Base-by-base conservation (phyloP, 2,888 invertebrate genomes). In the Amphipyra tragopoginis region DNA sequence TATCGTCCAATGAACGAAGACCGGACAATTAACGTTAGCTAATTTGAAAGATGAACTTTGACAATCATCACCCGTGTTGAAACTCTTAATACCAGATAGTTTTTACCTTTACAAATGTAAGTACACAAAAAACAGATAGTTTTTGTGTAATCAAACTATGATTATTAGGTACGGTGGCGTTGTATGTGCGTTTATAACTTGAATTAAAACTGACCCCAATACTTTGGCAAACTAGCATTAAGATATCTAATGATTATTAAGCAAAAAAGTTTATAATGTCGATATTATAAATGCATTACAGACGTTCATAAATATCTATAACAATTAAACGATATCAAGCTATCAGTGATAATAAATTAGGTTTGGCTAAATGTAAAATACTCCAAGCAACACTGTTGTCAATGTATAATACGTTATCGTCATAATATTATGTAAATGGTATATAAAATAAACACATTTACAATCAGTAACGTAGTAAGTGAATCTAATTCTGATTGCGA, bases 371-470 rank as follows among this genome's bases (percentile, higher is more conserved):
- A 21, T 21, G 21, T 21, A 21, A 21, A 21, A 63, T 54, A 62
- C 15, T 52, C 42, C 26, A 29, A 29, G 2, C 29, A 43, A 42
- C 33, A 26, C 40, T 13, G 29, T 56, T 61, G 26, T 52, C 33
- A 69, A 45, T 50, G 4, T 26, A 47, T 56, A 55, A 42, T 38
- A 15, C 9, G 34, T 50, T 55, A 56, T 68, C 70, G 43, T 44
- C 55, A 62, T 45, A 69, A 69, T 62, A 62, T 69, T 70, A 74
- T 74, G 63, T 69, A 69, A 74, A 70, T 42, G 36, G 33, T 8
- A 10, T 13, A 49, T 33, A 15, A 33, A 66, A 45, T 29, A 34
- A 14, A 49, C 10, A 10, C 36, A 10, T 36, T 40, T 39, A 42
- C 39, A 65, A 51, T 42, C 29, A 11, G 33, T 49, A 56, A 15